Conservation (phyloP, 92 coral and sea anemone species). For the Palythoa grandis region DNA sequence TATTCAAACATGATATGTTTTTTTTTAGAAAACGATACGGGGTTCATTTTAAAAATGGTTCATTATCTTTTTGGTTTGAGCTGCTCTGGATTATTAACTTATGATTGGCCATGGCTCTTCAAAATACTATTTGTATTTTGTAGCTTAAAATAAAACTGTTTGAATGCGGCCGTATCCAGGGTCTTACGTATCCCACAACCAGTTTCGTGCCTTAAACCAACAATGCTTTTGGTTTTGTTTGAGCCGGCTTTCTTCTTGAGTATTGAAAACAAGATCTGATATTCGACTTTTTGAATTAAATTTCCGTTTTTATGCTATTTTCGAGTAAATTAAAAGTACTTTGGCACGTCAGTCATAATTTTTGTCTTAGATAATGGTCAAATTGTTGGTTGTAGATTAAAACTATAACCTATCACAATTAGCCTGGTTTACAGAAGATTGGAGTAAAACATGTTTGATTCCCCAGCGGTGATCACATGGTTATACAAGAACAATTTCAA, state of each 20-base stretch:
- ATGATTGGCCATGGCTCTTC: no score
- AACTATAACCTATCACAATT: background rate
- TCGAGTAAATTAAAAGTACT: background rate
- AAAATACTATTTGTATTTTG: no score
- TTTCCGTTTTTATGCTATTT: slow-evolving; percentile 26
- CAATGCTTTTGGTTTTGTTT: no score
- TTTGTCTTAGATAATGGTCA: background rate
- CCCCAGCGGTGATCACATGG: background rate
- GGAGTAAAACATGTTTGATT: background rate
- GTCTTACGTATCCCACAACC: no score
- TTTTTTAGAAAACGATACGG: no score
- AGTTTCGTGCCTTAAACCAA: no score
- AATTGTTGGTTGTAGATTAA: background rate
- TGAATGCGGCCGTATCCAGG: no score
- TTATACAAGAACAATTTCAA: slow-evolving; percentile 15
- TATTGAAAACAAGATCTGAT: background rate
- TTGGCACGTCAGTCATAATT: background rate
- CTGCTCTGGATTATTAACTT: no score
- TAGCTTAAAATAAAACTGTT: no score
- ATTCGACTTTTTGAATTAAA: background rate
- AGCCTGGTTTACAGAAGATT: background rate
- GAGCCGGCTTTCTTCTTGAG: background rate
- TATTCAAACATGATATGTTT: no score
- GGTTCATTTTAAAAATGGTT: no score
- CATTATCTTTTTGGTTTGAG: no score